phyloP scores from a whole-genome alignment of 2,113 vertebrate genomes.

The Emydura subglobosa region DNA sequence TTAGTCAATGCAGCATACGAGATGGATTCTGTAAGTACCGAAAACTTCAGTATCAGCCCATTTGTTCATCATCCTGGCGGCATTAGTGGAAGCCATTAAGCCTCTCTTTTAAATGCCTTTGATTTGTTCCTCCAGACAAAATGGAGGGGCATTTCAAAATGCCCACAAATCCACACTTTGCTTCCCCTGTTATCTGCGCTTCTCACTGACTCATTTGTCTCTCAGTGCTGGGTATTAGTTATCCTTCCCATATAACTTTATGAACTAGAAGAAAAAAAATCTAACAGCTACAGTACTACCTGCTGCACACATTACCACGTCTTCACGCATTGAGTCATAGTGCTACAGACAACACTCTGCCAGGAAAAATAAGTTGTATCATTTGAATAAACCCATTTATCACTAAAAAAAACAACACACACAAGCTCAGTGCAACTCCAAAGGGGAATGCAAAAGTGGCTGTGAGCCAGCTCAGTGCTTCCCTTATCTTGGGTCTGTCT shows the following conservation, averaged over 20 bases:
- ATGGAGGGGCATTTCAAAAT: not conserved
- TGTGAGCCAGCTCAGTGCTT: not conserved
- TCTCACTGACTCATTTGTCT: not conserved
- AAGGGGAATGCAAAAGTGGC: not conserved
- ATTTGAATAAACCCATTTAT: not conserved
- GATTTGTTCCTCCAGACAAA: not conserved
- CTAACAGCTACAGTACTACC: not conserved
- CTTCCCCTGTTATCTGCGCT: not conserved
- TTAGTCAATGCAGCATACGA: not conserved
- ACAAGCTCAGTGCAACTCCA: not conserved
- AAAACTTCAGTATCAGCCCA: not conserved
- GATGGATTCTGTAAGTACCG: not conserved
- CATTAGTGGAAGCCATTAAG: fast-evolving
- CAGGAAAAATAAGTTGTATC: not conserved
- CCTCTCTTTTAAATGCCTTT: not conserved
- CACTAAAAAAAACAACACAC: not conserved
- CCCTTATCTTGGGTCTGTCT: not conserved
- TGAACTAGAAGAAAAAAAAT: not conserved
- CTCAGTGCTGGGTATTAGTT: not conserved
- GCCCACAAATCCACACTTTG: not conserved
- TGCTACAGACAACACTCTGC: not conserved
- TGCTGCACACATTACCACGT: not conserved
- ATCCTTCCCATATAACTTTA: not conserved
- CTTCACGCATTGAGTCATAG: not conserved
- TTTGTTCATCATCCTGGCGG: not conserved